Evolutionary conservation across 2,888 invertebrate species (phyloP), one percentile per base, ranked within the genome.

Genomic region (Dryobotodes eremita): DNA sequence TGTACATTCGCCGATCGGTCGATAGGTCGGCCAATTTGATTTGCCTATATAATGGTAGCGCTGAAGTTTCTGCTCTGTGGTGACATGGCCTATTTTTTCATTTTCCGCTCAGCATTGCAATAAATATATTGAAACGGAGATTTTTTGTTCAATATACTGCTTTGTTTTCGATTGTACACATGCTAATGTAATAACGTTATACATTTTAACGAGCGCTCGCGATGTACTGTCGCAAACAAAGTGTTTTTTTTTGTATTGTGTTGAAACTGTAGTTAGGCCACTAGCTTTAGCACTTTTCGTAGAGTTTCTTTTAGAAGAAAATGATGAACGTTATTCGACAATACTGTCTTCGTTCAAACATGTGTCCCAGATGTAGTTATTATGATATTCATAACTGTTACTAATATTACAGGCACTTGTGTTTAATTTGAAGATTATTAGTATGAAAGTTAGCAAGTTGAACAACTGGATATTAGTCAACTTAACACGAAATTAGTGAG

Each of bases 181-280:
- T 88, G 79, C 53, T 87, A 87, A 89, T 88, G 84, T 89, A 87
- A 87, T 89, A 89, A 87, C 71, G 74, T 84, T 84, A 89, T 84
- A 84, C 82, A 82, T 82, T n/a, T 50, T 77, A 69, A 64, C 66
- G 65, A 76, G 59, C 50, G 53, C 59, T 73, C 17, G 72, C n/a
- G 50, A 55, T 61, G 77, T 86, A 77, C 42, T 26, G 66, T 78
- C 68, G 68, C 26, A 61, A 83, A 75, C 50, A 73, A 82, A 79
- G 26, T 80, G 70, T 80, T 88, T 80, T 80, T 73, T 80, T 36
- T 82, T 61, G 71, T 64, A 69, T 64, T 73, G 74, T 75, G 71
- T 68, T 79, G 64, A 26, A 26, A 42, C 17, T 26, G 23, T 85
- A 64, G 65, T 42, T 15, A 36, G 46, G 20, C 15, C 26, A 36